These are phyloP conservation scores for Rhagonycha lutea DNA, from an alignment of 2,888 invertebrate species.

Conservation along the genomic window DNA sequence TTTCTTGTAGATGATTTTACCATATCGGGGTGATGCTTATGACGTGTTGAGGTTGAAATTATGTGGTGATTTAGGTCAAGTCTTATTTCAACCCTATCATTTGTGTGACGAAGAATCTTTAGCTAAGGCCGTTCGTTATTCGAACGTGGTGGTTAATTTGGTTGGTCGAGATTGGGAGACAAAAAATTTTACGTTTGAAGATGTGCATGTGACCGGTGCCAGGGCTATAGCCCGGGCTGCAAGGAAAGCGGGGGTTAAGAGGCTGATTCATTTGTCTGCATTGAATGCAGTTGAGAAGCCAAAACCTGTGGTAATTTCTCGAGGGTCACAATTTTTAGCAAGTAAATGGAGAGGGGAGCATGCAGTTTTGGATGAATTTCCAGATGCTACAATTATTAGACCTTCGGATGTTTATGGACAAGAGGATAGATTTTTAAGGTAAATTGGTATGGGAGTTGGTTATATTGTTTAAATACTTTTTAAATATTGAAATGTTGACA, in stretches of 20 bases:
- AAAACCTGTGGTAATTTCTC: constrained; percentile 64
- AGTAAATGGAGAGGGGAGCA: constrained; percentile 85
- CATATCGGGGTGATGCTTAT: constrained; percentile 88
- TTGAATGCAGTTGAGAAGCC: constrained; percentile 80
- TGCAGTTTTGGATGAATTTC: constrained; percentile 93
- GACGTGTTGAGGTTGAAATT: constrained; percentile 79
- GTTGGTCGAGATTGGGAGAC: constrained; percentile 93
- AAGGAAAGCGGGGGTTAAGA: constrained; percentile 81
- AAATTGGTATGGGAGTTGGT: constrained; percentile 18
- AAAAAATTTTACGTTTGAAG: constrained; percentile 82
- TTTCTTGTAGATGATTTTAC: constrained; percentile 78
- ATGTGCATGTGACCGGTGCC: constrained; percentile 87
- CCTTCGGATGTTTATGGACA: constrained; percentile 93
- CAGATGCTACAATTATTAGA: constrained; percentile 89
- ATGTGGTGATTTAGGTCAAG: constrained; percentile 93
- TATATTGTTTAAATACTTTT: not conserved
- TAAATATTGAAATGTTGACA: no score
- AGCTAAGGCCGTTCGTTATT: constrained; percentile 83
- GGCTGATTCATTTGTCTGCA: constrained; percentile 89
- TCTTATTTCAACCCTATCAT: constrained; percentile 85
- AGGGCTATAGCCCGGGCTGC: constrained; percentile 77
- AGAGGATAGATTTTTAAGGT: constrained; percentile 83
- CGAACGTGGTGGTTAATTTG: constrained; percentile 95
- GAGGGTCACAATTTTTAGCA: constrained; percentile 77
- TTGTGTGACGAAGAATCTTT: constrained; percentile 86